Percentiles rank a stretch among this genome's conserved stretches.
These are phyloP conservation scores for Griposia aprilina DNA, from an alignment of 2,888 invertebrate species.

Conservation along the genomic window DNA sequence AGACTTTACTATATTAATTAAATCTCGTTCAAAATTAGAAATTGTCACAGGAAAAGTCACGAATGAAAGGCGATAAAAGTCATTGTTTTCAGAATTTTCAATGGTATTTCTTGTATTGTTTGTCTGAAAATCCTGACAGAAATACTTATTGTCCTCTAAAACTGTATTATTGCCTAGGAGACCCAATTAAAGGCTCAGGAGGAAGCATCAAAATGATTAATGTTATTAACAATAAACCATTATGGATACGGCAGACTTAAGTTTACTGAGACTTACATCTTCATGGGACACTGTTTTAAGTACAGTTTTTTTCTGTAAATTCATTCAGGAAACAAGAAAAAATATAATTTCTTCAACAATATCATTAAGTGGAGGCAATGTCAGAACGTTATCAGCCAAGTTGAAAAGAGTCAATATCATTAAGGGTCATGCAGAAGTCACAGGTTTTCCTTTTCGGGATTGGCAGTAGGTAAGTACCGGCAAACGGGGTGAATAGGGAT, in stretches of 20 bases:
- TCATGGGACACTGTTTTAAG: neutral
- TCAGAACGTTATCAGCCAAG: neutral
- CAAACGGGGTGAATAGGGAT: too few relatives aligned
- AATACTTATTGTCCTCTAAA: conserved; percentile 38
- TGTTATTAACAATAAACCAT: conserved; percentile 4
- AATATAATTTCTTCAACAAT: neutral
- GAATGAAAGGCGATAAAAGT: neutral
- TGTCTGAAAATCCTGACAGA: conserved; percentile 24
- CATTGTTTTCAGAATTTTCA: conserved; percentile 36
- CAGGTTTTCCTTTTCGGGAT: neutral
- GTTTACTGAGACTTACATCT: neutral
- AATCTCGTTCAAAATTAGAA: conserved; percentile 27
- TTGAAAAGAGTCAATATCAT: neutral
- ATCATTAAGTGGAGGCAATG: neutral
- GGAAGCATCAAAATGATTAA: conserved; percentile 17
- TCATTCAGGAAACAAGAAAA: neutral
- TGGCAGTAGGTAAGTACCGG: neutral
- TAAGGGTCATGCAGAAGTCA: neutral
- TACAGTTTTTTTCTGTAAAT: neutral
- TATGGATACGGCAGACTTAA: neutral
- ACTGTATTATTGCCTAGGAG: conserved; percentile 33
- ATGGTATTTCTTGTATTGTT: conserved; percentile 47
- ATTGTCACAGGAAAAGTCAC: conserved; percentile 14
- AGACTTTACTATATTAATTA: neutral
- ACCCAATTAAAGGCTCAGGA: conserved; percentile 34